Evolutionary conservation across 2,113 vertebrate species (phyloP), one percentile per base, ranked within the genome.

Genomic region (Carassius auratus): DNA sequence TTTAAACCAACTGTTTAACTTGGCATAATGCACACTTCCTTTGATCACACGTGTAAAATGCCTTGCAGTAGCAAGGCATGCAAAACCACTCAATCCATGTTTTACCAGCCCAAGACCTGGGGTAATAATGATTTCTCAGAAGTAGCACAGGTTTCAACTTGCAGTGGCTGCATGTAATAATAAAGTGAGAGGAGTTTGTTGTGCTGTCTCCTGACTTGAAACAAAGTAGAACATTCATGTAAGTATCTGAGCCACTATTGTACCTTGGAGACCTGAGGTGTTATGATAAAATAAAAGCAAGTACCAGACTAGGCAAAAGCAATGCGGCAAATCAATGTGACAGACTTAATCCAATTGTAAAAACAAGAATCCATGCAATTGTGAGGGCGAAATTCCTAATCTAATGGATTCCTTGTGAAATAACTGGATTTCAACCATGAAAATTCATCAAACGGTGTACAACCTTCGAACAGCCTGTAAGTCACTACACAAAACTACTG

Each of bases 11-110:
- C 38, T 38, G 33, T 23, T 42, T 36, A 14, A 17, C 6, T 14
- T 74, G 38, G 38, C 69, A 23, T 38, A 73, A 13, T 73, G 4
- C 38, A 73, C 36, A 45, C 1, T 73, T 45, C 69, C 69, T 73
- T 73, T 73, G 38, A 73, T 73, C 38, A 73, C 36, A 73, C 69
- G 10, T 71, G 68, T 42, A n/a, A 45, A 42, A 42, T 38, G 33
- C 33, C 68, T 19, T 71, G 33, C 33, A 21, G 68, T 38, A 15
- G 68, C 68, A 71, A 38, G 7, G 38, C 38, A 42, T 38, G 38
- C 42, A 42, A 42, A 42, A 74, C 12, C 5, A 21, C 12, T 45
- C 38, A 45, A 48, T 48, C 42, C 42, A 48, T 74, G 71, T 48
- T 74, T 30, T 74, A 74, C 42, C 21, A 14, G 12, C 21, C 42